phyloP scores from a whole-genome alignment of 1,140 invertebrate genomes.

The Akabosia matsudoensis region DNA sequence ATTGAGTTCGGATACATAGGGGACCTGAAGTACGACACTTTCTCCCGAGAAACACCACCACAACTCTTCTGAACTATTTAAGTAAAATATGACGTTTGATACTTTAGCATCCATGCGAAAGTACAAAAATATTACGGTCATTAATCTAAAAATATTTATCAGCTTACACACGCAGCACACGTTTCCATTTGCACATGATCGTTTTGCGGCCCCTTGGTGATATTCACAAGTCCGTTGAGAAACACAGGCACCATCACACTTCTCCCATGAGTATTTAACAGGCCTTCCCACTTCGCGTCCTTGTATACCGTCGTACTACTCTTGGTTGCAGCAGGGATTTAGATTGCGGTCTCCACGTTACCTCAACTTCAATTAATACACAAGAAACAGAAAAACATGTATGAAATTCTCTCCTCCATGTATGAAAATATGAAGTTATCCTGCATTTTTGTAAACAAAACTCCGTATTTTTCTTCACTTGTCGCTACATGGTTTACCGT shows the following conservation, averaged over 20 bases:
- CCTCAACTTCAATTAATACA: background rate
- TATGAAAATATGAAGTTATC: too few relatives aligned
- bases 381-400: background rate
- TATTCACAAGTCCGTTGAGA: conserved; percentile 32
- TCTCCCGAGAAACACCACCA: conserved; percentile 49
- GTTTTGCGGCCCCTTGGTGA: conserved; percentile 27
- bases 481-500: too few relatives aligned
- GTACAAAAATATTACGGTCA: background rate
- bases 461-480: too few relatives aligned
- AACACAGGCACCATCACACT: conserved; percentile 40
- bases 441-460: too few relatives aligned
- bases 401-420: too few relatives aligned
- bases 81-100: background rate
- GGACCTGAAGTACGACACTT: conserved; percentile 49
- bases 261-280: background rate
- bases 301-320: background rate
- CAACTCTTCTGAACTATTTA: conserved; percentile 50
- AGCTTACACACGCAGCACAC: conserved; percentile 41
- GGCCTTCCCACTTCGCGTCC: background rate
- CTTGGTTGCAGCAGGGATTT: background rate
- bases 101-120: background rate
- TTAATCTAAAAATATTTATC: background rate
- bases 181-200: conserved; percentile 33
- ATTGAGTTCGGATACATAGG: conserved; percentile 48
- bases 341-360: background rate